Base-by-base conservation (phyloP, 2,113 vertebrate species). In the Camelus dromedarius region DNA sequence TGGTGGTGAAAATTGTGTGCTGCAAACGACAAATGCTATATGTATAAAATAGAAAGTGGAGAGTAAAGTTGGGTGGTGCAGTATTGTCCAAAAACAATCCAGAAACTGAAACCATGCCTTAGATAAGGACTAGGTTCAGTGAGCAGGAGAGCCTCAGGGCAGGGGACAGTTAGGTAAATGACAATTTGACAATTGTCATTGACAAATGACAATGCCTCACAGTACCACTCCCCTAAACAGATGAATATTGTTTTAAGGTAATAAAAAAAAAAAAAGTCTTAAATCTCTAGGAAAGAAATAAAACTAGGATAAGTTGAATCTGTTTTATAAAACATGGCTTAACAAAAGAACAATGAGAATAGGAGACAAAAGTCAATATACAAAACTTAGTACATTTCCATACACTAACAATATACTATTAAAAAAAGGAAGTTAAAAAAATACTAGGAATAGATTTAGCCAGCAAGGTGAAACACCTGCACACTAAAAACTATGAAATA, bases 271-370 rank as follows among this genome's bases (percentile, higher is more conserved):
- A 35, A 82, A 54, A 32, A 42, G 42, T n/a, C 11, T 69, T 12
- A 0, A 56, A 20, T 86, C 15, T 69, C 73, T 70, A 87, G 54
- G 18, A 67, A 86, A 56, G 19, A 22, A 58, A 60, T 14, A 67
- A 70, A 86, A 82, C 5, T 77, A 54, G 62, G 54, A 72, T 64
- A 82, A 92, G 50, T 66, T 48, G n/a, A 89, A 89, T 62, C 18
- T 76, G 15, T 62, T 69, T 92, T 75, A n/a, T 81, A 35, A 56
- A 95, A 89, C 54, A 66, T 66, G 28, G 72, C 85, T 38, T 70
- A 89, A 81, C 35, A 80, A n/a, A 70, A 92, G 30, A 62, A 81
- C 60, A 92, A 64, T 80, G 52, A 83, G 58, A 72, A 42, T 85
- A 92, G 75, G 73, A 89, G 58, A 42, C 48, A 56, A 58, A 58